These are phyloP conservation scores for Antechinus stuartii DNA, from an alignment of 2,113 vertebrate genomes.

Conservation along the genomic window DNA sequence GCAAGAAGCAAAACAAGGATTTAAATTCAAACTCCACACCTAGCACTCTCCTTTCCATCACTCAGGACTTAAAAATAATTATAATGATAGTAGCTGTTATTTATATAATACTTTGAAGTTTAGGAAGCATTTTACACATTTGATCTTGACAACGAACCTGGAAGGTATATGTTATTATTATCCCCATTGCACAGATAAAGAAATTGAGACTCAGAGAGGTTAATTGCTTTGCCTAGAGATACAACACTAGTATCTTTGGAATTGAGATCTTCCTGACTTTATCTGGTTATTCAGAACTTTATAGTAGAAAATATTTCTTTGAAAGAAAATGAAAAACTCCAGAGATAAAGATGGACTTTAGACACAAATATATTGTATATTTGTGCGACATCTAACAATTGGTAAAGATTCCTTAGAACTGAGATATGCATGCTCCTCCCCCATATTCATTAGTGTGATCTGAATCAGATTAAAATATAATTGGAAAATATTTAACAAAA, in stretches of 20 bases:
- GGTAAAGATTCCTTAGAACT: background rate
- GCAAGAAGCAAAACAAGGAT: background rate
- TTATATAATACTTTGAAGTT: background rate
- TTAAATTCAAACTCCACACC: background rate
- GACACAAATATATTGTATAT: conserved; percentile 1
- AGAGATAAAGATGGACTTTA: background rate
- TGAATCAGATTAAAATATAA: background rate
- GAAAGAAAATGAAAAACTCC: conserved; percentile 37
- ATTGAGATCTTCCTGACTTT: background rate
- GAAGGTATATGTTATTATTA: background rate
- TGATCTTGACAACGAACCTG: background rate
- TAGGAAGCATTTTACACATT: background rate
- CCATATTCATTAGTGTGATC: background rate
- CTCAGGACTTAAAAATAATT: background rate
- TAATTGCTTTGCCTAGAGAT: background rate
- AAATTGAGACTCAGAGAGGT: background rate
- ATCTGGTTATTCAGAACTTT: conserved; percentile 35
- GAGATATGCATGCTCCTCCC: background rate
- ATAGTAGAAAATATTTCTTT: conserved; percentile 43
- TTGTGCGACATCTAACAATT: conserved; percentile 16
- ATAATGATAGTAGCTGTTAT: background rate
- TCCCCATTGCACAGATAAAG: background rate
- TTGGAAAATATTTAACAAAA: background rate
- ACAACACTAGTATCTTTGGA: background rate
- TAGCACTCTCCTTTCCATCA: background rate